Evolutionary conservation across 2,797 vertebrate genomes (phyloP).

Genomic region (Lates japonicus): DNA sequence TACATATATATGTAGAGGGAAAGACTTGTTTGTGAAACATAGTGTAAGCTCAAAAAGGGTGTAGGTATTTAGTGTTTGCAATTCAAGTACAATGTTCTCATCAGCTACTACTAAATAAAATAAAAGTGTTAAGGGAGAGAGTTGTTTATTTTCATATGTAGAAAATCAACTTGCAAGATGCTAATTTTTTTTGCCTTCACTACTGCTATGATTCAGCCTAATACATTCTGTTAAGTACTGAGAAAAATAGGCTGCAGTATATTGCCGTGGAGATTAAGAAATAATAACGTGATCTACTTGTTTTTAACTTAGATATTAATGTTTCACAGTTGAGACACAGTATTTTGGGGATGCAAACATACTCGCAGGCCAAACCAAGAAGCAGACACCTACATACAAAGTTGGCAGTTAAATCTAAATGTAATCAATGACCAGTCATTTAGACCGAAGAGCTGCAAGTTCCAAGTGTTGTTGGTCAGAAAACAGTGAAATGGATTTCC

Average conservation of each 20-base stretch:
- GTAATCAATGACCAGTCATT: constrained; percentile 36
- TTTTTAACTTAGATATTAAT: constrained; percentile 22
- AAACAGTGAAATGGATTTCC: constrained; percentile 21
- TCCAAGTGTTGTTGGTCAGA: constrained; percentile 13
- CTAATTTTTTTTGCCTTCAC: constrained; percentile 21
- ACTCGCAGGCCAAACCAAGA: not conserved
- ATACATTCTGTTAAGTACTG: constrained; percentile 45
- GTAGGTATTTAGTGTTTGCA: constrained; percentile 83
- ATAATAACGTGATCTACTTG: constrained; percentile 24
- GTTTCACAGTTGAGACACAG: constrained; percentile 29
- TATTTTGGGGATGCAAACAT: constrained; percentile 16
- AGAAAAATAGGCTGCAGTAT: constrained; percentile 45
- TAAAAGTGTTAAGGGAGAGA: constrained; percentile 80
- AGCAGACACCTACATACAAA: constrained; percentile 5
- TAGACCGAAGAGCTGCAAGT: constrained; percentile 17
- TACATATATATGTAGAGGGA: constrained; percentile 68
- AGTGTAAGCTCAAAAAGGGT: constrained; percentile 71
- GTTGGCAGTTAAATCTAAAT: constrained; percentile 16
- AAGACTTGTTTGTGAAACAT: constrained; percentile 76
- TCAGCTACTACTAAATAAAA: constrained; percentile 82
- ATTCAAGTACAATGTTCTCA: constrained; percentile 83
- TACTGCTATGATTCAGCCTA: constrained; percentile 41
- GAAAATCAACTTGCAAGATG: constrained; percentile 51
- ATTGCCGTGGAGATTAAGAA: constrained; percentile 16
- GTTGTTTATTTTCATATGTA: constrained; percentile 73